Percentiles rank a stretch among this genome's conserved stretches.
Conservation (phyloP, 2,113 vertebrate species). For the Heteronetta atricapilla region DNA sequence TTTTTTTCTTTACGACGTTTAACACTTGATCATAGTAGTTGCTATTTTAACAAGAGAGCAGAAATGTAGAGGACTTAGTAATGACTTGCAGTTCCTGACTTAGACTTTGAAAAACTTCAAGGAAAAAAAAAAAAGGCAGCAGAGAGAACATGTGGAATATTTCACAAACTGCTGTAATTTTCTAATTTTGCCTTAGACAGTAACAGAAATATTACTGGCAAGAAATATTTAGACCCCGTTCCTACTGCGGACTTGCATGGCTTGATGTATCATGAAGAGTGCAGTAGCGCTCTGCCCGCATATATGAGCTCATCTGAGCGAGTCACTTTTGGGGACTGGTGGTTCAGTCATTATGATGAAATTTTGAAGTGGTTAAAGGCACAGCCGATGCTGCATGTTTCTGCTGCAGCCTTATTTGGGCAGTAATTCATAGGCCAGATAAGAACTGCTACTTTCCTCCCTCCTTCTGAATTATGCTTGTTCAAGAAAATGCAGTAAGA, state of each 20-base stretch:
- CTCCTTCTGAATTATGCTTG: background rate
- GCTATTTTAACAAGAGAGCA: constrained; percentile 30
- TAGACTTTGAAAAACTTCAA: background rate
- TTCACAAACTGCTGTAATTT: background rate
- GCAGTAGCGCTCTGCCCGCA: background rate
- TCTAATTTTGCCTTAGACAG: constrained; percentile 5
- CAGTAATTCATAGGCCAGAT: background rate
- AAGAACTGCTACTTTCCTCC: background rate
- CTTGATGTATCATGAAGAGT: background rate
- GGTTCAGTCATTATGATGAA: background rate
- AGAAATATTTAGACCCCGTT: background rate
- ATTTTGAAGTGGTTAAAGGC: background rate
- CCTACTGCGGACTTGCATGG: background rate
- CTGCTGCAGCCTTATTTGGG: background rate
- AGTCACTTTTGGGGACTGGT: background rate
- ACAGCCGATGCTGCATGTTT: background rate
- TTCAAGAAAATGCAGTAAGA: background rate
- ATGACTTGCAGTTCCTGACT: constrained; percentile 11
- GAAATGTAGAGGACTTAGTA: background rate
- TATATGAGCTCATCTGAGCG: background rate
- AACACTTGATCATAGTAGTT: constrained; percentile 28
- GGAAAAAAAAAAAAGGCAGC: background rate
- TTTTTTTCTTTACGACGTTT: background rate
- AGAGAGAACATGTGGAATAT: background rate
- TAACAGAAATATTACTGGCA: background rate